A percentile compares a stretch with the other conserved stretches of the same genome.
Evolutionary conservation across 92 coral and sea anemone species (phyloP).

Genomic region (Porites rus): DNA sequence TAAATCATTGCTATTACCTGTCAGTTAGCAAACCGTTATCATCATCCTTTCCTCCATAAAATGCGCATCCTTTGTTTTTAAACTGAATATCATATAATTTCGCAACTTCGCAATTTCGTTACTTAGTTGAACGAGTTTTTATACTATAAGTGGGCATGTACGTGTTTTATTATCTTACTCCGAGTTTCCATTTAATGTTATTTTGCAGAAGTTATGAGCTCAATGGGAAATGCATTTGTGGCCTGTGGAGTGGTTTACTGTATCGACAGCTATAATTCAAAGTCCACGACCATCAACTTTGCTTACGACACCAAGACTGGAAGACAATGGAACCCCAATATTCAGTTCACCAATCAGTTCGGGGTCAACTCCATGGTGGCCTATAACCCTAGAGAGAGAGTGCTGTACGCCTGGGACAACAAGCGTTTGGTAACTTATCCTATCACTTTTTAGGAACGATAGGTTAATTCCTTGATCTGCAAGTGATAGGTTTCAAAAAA

Average conservation of each 20-base stretch:
- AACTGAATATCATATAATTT: too few relatives aligned
- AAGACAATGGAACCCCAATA: slow-evolving; percentile 20
- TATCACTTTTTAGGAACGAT: slow-evolving; percentile 32
- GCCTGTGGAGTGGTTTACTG: slow-evolving; percentile 49
- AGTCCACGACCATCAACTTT: slow-evolving; percentile 54
- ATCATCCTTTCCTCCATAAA: too few relatives aligned
- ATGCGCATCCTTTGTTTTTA: too few relatives aligned
- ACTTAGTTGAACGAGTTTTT: not conserved
- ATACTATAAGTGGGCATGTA: not conserved
- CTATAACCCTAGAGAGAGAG: slow-evolving; percentile 50
- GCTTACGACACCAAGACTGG: slow-evolving; percentile 50
- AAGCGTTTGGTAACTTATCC: slow-evolving; percentile 31
- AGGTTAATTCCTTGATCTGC: not conserved
- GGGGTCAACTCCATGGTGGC: slow-evolving; percentile 40
- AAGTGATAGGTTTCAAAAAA: too few relatives aligned
- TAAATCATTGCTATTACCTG: too few relatives aligned
- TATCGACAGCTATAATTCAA: slow-evolving; percentile 1
- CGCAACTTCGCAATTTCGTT: too few relatives aligned
- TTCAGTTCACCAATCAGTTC: slow-evolving; percentile 40
- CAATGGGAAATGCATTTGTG: slow-evolving; percentile 51
- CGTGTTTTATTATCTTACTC: not conserved
- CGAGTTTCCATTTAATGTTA: too few relatives aligned
- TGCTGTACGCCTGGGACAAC: slow-evolving; percentile 51
- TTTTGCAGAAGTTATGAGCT: not conserved
- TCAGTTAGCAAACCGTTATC: too few relatives aligned